Conservation (phyloP, 2,797 vertebrate genomes). For the Sciurus vulgaris region DNA sequence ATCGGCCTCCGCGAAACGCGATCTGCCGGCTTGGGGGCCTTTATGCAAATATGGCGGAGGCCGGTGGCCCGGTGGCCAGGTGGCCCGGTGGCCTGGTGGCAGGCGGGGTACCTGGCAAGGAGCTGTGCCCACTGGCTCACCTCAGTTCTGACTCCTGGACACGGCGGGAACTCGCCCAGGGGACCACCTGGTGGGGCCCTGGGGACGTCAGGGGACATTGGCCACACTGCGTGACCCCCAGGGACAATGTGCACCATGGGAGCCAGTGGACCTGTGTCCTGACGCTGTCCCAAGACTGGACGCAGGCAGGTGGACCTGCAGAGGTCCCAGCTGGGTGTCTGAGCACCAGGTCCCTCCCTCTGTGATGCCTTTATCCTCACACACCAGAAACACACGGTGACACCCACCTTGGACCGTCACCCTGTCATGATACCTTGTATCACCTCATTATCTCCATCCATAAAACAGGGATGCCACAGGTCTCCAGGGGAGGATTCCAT, state of each 20-base stretch:
- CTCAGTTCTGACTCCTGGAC: neutral
- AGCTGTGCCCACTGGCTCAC: neutral
- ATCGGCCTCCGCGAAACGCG: slow-evolving; percentile 97
- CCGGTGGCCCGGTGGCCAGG: too few species aligned
- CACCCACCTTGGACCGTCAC: too few species aligned
- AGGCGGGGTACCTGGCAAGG: too few species aligned
- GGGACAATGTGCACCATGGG: too few species aligned
- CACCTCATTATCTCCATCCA: too few species aligned
- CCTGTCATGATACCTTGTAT: too few species aligned
- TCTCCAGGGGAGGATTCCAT: neutral
- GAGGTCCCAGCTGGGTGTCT: rapidly evolving
- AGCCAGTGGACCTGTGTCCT: rapidly evolving
- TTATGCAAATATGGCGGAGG: slow-evolving; percentile 90
- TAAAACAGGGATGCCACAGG: too few species aligned
- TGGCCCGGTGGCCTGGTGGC: neutral
- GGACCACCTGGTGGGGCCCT: neutral
- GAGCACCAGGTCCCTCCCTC: neutral
- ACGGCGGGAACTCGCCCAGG: neutral
- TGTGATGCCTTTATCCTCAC: too few species aligned
- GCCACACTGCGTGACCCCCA: neutral
- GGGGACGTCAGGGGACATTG: neutral
- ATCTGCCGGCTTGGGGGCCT: slow-evolving; percentile 94
- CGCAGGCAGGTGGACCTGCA: neutral
- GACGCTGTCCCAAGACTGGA: rapidly evolving
- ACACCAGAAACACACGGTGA: rapidly evolving